These are phyloP conservation scores for Triplophysa bombifrons DNA, from an alignment of 2,797 vertebrate genomes.

Conservation along the genomic window DNA sequence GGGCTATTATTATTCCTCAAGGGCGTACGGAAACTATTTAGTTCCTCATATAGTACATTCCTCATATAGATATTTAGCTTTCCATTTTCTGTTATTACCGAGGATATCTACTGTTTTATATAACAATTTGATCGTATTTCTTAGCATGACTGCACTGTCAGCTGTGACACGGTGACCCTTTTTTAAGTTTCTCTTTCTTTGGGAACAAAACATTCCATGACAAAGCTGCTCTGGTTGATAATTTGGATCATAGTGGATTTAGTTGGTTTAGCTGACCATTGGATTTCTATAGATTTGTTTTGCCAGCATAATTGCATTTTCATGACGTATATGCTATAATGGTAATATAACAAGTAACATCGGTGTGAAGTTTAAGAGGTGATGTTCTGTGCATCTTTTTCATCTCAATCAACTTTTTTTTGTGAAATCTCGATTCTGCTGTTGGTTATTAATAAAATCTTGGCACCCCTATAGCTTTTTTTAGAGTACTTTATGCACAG, in stretches of 20 bases:
- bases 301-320: neutral
- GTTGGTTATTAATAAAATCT: neutral
- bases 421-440: neutral
- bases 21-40: conserved; percentile 60
- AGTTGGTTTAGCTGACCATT: too few species aligned
- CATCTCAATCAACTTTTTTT: too few species aligned
- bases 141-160: conserved; percentile 71
- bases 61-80: neutral
- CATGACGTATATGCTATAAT: neutral
- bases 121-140: neutral
- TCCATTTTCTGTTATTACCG: neutral
- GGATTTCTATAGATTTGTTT: neutral
- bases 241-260: neutral
- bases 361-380: neutral
- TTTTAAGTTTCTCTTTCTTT: conserved; percentile 17
- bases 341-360: neutral
- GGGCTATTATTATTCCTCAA: conserved; percentile 45
- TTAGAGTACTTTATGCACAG: neutral
- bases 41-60: conserved; percentile 24
- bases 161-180: conserved; percentile 57
- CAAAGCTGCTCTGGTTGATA: neutral
- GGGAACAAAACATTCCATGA: neutral
- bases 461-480: neutral
- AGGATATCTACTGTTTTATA: neutral
- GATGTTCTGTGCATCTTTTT: neutral